phyloP scores from a whole-genome alignment of 2,113 vertebrate genomes.

The Canis aureus region DNA sequence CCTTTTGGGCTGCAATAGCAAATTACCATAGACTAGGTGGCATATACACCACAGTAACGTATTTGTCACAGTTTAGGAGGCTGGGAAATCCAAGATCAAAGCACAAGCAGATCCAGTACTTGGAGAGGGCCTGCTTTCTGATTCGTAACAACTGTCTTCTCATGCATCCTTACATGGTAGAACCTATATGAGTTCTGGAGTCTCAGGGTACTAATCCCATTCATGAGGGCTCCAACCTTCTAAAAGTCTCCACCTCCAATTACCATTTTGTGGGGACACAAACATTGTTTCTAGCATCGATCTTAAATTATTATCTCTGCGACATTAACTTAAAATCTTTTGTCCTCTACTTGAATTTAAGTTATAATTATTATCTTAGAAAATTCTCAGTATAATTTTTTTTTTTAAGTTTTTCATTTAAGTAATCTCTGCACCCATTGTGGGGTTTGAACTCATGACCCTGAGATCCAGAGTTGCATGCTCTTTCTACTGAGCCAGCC shows the following conservation, averaged over 20 bases:
- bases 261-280: neutral
- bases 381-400: constrained; percentile 44
- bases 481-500: neutral
- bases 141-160: neutral
- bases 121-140: neutral
- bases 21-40: neutral
- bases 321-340: neutral
- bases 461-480: neutral
- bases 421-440: neutral
- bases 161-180: neutral
- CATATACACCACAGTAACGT: neutral
- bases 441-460: neutral
- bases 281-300: neutral
- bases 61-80: neutral
- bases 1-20: neutral
- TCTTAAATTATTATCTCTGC: neutral
- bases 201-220: neutral
- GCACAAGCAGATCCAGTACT: neutral
- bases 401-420: neutral
- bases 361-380: constrained; percentile 28
- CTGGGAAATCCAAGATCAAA: neutral
- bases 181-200: neutral
- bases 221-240: neutral
- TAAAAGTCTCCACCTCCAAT: neutral
- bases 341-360: neutral